Evolutionary conservation across 2,113 vertebrate species (phyloP).

Genomic region (Motacilla tschutschensis): DNA sequence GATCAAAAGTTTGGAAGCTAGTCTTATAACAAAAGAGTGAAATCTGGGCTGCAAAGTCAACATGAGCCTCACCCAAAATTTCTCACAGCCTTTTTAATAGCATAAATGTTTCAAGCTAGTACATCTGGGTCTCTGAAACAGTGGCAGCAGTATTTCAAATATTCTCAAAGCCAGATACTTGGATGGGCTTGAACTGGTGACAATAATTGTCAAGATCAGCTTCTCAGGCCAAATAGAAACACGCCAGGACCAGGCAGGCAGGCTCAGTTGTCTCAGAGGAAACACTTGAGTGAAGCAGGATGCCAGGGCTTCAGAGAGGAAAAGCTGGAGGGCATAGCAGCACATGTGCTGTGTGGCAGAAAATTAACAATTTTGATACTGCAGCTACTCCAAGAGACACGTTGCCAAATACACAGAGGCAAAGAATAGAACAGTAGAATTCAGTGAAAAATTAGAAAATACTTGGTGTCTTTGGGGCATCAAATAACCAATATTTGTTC

Average conservation of each 20-base stretch:
- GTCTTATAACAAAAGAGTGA: neutral
- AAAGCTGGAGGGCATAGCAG: neutral
- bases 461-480: neutral
- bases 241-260: neutral
- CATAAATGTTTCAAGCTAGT: slow-evolving; percentile 29
- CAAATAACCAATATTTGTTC: neutral
- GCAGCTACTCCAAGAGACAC: neutral
- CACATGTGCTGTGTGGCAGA: neutral
- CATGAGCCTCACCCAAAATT: slow-evolving; percentile 6
- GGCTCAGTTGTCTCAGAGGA: slow-evolving; percentile 20
- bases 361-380: slow-evolving; percentile 12
- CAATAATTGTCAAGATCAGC: slow-evolving; percentile 23
- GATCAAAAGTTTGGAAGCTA: slow-evolving; percentile 34
- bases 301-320: neutral
- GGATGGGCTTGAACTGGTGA: slow-evolving; percentile 39
- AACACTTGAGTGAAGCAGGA: neutral
- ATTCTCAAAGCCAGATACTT: slow-evolving; percentile 46
- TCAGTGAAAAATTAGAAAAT: neutral
- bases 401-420: neutral
- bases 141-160: slow-evolving; percentile 48
- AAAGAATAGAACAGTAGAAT: neutral
- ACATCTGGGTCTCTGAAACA: slow-evolving; percentile 46
- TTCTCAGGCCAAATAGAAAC: slow-evolving; percentile 29
- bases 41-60: slow-evolving; percentile 23
- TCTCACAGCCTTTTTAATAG: slow-evolving; percentile 47